Evolutionary conservation across 2,888 invertebrate species (phyloP).

Genomic region (Perizoma flavofasciatum): DNA sequence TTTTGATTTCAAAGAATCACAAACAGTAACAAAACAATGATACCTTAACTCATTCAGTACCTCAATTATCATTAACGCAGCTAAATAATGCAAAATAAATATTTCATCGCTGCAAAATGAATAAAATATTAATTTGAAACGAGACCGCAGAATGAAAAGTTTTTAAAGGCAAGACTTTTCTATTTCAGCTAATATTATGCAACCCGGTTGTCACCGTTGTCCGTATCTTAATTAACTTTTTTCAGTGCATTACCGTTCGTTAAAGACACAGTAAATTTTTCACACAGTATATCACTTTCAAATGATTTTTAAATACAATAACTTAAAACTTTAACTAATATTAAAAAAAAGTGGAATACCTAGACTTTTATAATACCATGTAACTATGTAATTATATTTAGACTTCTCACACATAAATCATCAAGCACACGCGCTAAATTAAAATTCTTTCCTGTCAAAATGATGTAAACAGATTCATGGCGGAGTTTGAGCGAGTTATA

Average conservation of each 20-base stretch:
- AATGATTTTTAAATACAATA: not conserved
- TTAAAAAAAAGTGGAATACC: no score
- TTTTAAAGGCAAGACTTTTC: constrained; percentile 38
- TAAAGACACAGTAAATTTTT: constrained; percentile 19
- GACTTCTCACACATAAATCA: no score
- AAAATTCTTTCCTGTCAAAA: no score
- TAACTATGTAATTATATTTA: no score
- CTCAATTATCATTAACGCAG: constrained; percentile 21
- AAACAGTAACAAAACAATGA: constrained; percentile 4
- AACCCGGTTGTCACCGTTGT: constrained; percentile 41
- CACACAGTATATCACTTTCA: constrained; percentile 9
- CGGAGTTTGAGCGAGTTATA: no score
- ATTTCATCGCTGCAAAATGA: constrained; percentile 28
- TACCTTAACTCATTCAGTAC: constrained; percentile 15
- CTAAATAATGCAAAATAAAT: constrained; percentile 36
- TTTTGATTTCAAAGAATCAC: not conserved
- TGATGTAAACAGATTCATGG: no score
- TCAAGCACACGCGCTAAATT: no score
- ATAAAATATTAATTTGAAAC: constrained; percentile 31
- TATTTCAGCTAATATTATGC: constrained; percentile 47
- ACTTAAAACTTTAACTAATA: not conserved
- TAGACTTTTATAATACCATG: no score
- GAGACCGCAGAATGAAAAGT: constrained; percentile 24
- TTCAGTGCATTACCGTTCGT: constrained; percentile 41
- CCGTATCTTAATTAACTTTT: constrained; percentile 44